Conservation (phyloP, 2,888 invertebrate genomes). For the Sesia bembeciformis region DNA sequence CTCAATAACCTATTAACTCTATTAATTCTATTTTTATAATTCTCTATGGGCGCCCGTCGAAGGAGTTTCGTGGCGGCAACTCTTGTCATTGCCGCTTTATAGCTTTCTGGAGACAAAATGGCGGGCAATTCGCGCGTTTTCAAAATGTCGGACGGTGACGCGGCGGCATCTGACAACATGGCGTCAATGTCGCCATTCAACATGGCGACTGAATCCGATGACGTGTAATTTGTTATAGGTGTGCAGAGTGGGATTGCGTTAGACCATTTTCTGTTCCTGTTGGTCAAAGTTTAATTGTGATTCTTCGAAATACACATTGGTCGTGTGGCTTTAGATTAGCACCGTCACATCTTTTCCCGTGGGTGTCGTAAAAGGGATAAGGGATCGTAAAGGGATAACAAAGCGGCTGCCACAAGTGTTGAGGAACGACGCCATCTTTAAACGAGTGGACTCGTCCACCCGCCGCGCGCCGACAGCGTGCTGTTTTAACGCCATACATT, state of each 20-base stretch:
- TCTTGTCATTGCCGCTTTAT: conserved; percentile 55
- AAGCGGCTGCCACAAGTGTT: too few relatives aligned
- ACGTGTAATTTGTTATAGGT: conserved; percentile 52
- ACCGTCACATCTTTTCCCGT: too few relatives aligned
- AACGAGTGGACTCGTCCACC: too few relatives aligned
- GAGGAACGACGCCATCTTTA: too few relatives aligned
- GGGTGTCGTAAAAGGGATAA: too few relatives aligned
- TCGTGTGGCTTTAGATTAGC: too few relatives aligned
- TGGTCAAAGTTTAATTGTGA: conserved; percentile 1
- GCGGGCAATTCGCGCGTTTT: conserved; percentile 58
- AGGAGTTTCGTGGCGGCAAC: conserved; percentile 48
- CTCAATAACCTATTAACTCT: conserved; percentile 54
- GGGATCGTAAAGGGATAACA: not conserved
- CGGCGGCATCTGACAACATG: conserved; percentile 53
- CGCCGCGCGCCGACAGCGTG: too few relatives aligned
- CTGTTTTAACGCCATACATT: too few relatives aligned
- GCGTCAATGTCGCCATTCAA: conserved; percentile 60
- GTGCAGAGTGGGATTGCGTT: conserved; percentile 87
- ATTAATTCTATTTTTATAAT: conserved; percentile 54
- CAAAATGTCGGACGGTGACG: conserved; percentile 41
- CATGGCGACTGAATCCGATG: conserved; percentile 52
- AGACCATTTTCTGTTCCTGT: conserved; percentile 89
- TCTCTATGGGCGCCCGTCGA: conserved; percentile 47
- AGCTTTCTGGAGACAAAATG: conserved; percentile 56
- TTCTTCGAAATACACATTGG: not conserved